Evolutionary conservation across 2,888 invertebrate genomes (phyloP), one percentile per base, ranked within the genome.

Genomic region (Pristionchus maxplancki): DNA sequence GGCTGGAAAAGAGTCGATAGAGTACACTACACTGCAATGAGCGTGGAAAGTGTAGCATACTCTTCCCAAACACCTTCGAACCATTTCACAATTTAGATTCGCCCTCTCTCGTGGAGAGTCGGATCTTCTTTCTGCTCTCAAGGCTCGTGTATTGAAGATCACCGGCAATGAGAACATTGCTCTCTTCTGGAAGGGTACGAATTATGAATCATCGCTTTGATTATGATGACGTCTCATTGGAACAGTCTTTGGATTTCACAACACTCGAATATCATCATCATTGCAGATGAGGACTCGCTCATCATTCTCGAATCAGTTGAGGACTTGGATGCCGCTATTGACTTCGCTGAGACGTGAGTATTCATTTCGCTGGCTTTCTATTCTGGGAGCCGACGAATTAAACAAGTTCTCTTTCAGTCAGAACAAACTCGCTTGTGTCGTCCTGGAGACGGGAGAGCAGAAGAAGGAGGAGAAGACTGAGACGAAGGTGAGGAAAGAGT

Each of bases 371-470:
- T 58, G 24, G 9, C 24, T 50, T 20, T 58, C 58, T 6, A 58
- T 58, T 58, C n/a, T 58, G 34, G n/a, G 34, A 24, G 20, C 28
- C 24, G 50, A 81, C 6, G 44, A 24, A 48, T 9, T 81, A 20
- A 82, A 28, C 82, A n/a, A 50, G 17, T 24, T 28, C 8, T 82
- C 3, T 64, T 85, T 28, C 40, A 85, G 85, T 13, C 40, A 40
- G 64, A 64, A 64, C 15, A 85, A 64, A n/a, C 85, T 85, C 31
- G 53, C 85, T 1, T 85, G 85, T n/a, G 85, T 85, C 15, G 24
- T 28, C 9, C 85, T 85, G 5, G 85, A 85, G 64, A 64, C 48
- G 9, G 40, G 3, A 1, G 48, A 64, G n/a, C 9, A 15, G 40
- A 37, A 85, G 85, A 20, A 85, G 64, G 48, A 64, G 34, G 44